Base-by-base conservation (phyloP, 2,888 invertebrate species). In the Podotricha telesiphe region DNA sequence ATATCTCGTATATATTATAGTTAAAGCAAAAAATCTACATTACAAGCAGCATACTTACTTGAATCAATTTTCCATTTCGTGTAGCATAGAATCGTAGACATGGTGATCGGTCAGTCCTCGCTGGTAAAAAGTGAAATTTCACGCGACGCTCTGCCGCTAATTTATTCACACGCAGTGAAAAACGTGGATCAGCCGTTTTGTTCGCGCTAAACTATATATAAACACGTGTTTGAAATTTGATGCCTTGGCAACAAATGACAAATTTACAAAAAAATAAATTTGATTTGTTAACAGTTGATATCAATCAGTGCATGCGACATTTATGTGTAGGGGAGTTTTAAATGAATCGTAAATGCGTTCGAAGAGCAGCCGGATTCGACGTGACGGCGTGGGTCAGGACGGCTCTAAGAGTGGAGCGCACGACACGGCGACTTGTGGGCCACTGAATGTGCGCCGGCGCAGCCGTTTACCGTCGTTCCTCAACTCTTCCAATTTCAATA, bases 61-160 rank as follows among this genome's bases (percentile, higher is more conserved):
- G 80, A 76, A 74, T 86, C 78, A 87, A 76, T 79, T 75, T 75
- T 86, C 85, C 84, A 85, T 88, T 78, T 75, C 75, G 73, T 75
- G 76, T 74, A 72, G 75, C 76, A 75, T 79, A 83, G 80, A 79
- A 78, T 79, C 79, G 82, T 77, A 86, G 88, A 88, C 86, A 81
- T 81, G 81, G 75, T 78, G 78, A 78, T 76, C 78, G 64, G 55
- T 64, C 77, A 77, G 78, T 84, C 82, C 84, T 86, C 82, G 85
- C 78, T 84, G 82, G 82, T 86, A 86, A 91, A 87, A 91, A 91
- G 90, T 91, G 88, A 91, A 92, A 91, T 86, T 89, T 85, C 80
- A 86, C 83, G 83, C 80, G 81, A 80, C 80, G 82, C 79, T 82
- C 78, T 80, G 82, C 81, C 81, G 86, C 84, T 85, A 86, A 88